Evolutionary conservation across 1,140 invertebrate species (phyloP).

Genomic region (Paraescarpia echinospica): DNA sequence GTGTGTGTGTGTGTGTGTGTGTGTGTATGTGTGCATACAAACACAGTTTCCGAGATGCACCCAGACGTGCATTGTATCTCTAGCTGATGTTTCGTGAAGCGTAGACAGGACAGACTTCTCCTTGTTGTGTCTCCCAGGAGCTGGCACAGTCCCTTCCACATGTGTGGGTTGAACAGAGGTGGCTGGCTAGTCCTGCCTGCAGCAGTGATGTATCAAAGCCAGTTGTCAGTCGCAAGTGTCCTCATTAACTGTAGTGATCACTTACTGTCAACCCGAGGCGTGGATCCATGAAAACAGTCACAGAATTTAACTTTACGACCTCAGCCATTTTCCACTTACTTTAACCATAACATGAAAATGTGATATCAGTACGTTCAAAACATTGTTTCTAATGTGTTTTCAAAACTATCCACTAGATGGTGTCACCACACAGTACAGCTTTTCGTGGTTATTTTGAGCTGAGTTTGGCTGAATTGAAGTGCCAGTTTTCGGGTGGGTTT

Average conservation of each 20-base stretch:
- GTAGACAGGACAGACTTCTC: neutral
- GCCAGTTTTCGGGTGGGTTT: too few species aligned
- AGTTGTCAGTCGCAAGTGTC: too few species aligned
- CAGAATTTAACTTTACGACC: neutral
- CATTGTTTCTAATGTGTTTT: too few species aligned
- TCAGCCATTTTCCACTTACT: too few species aligned
- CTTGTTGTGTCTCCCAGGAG: neutral
- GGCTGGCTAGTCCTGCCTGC: neutral
- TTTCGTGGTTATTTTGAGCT: too few species aligned
- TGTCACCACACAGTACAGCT: too few species aligned
- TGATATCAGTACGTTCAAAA: too few species aligned
- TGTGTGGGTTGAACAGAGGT: neutral
- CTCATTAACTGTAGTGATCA: too few species aligned
- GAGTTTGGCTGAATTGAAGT: too few species aligned
- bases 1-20: neutral
- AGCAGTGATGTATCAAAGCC: too few species aligned
- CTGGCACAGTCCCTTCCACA: neutral
- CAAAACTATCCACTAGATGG: too few species aligned
- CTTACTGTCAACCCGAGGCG: neutral
- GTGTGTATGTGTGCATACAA: neutral
- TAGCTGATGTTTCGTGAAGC: neutral
- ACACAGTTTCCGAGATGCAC: neutral
- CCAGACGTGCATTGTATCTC: neutral
- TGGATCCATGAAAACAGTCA: neutral
- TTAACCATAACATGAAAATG: too few species aligned